phyloP scores from a whole-genome alignment of 2,888 invertebrate genomes.

The Limnephilus lunatus region DNA sequence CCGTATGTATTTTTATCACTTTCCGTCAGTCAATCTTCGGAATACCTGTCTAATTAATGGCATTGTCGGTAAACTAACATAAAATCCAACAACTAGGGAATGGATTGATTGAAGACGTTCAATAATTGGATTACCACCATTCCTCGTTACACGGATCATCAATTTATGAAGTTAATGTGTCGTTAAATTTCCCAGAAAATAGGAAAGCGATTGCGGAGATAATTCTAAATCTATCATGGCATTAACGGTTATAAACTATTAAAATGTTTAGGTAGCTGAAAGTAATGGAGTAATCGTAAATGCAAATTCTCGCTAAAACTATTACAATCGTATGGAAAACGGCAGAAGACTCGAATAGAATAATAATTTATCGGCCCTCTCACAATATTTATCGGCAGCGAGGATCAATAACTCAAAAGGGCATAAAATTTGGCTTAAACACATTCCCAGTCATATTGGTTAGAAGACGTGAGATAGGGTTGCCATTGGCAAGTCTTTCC shows the following conservation, averaged over 20 bases:
- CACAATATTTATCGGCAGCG: slow-evolving; percentile 39
- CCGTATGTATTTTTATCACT: background rate
- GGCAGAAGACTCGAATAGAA: background rate
- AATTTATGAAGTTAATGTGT: background rate
- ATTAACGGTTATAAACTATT: background rate
- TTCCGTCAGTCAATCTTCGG: background rate
- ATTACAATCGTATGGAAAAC: slow-evolving; percentile 12
- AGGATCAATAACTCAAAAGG: slow-evolving; percentile 42
- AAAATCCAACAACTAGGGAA: background rate
- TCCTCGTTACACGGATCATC: background rate
- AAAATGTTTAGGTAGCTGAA: background rate
- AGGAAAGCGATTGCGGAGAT: background rate
- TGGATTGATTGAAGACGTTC: background rate
- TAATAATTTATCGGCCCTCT: slow-evolving; percentile 27
- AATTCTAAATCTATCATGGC: background rate
- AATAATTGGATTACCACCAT: background rate
- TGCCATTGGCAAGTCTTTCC: background rate
- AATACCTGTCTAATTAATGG: background rate
- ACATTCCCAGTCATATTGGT: slow-evolving; percentile 43
- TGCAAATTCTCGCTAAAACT: slow-evolving; percentile 7
- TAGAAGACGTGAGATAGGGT: background rate
- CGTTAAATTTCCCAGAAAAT: background rate
- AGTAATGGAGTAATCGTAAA: background rate
- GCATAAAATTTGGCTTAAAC: slow-evolving; percentile 46
- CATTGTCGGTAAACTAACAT: background rate